Evolutionary conservation across 2,113 vertebrate species (phyloP).

Genomic region (Anhinga rufa): DNA sequence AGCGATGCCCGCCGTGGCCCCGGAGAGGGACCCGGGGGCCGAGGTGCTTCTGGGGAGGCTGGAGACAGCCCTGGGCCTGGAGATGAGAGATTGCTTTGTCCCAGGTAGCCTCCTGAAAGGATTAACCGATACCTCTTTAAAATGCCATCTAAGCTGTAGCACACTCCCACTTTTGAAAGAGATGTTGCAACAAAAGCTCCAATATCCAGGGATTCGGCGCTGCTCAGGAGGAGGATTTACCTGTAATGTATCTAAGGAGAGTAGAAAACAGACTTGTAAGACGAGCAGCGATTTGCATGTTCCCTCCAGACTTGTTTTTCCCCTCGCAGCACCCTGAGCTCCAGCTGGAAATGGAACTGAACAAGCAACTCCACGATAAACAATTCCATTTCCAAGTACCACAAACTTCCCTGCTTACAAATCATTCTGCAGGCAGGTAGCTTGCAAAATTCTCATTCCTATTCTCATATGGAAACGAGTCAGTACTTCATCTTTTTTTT

Average conservation of each 20-base stretch:
- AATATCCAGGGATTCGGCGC: background rate
- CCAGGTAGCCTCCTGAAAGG: background rate
- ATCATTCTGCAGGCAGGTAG: background rate
- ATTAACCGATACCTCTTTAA: background rate
- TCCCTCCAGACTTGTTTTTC: conserved; percentile 42
- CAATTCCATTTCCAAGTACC: background rate
- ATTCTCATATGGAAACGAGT: background rate
- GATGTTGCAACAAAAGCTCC: background rate
- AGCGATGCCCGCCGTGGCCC: background rate
- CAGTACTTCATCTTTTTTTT: background rate
- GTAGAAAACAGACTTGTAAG: conserved; percentile 2
- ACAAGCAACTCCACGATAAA: background rate
- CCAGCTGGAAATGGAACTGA: background rate
- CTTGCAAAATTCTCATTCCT: background rate
- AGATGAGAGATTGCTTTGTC: background rate
- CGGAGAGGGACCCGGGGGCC: fast-evolving
- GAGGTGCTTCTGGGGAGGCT: background rate
- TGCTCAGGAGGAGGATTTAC: background rate
- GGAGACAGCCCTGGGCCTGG: background rate
- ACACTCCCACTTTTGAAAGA: background rate
- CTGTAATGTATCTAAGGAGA: background rate
- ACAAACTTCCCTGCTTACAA: background rate
- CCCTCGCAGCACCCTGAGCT: background rate
- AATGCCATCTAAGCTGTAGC: background rate
- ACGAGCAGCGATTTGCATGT: background rate